Evolutionary conservation across 2,888 invertebrate genomes (phyloP), one percentile per base, ranked within the genome.

Genomic region (Ptilodon capucinus): DNA sequence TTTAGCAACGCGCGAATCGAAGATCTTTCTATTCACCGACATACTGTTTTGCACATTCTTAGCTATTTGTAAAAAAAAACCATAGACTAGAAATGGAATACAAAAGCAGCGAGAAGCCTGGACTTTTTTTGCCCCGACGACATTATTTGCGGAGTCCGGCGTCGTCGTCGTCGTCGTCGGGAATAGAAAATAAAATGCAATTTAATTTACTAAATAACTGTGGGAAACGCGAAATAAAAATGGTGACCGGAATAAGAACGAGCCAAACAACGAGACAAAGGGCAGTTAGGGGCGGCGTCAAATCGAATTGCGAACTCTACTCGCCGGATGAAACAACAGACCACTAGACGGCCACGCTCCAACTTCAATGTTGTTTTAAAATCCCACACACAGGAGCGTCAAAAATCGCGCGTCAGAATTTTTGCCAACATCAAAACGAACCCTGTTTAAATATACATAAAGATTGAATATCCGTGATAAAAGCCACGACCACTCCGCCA

Each of bases 121-220:
- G 25, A 25, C 39, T 16, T 40, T 36, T 40, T 14, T 21, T 21
- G 8, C 9, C 23, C 25, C 16, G 13, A 9, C 9, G 38, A 25
- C 40, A 40, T 40, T 40, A 25, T 40, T 40, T 40, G 16, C 40
- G 25, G 25, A 16, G 14, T 39, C 23, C 38, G 14, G 14, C 13
- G 35, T n/a, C 34, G 35, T 7, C 9, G 23, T 11, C 4, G n/a
- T 5, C 6, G 38, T 23, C 25, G 40, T 40, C 40, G 36, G 18
- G 13, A 11, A 40, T 25, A n/a, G n/a, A 16, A 49, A 48, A 45
- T 40, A 21, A 40, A 49, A 46, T 48, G 47, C 45, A 63, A 60
- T 57, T 58, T 49, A 54, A 53, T 60, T 53, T 42, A 51, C 34
- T 54, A 44, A 53, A 51, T 55, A 60, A 55, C 39, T 32, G 36